A percentile compares a stretch with the other conserved stretches of the same genome.
These are phyloP conservation scores for Styela clava DNA, from an alignment of 23 tunicate species.

Conservation along the genomic window DNA sequence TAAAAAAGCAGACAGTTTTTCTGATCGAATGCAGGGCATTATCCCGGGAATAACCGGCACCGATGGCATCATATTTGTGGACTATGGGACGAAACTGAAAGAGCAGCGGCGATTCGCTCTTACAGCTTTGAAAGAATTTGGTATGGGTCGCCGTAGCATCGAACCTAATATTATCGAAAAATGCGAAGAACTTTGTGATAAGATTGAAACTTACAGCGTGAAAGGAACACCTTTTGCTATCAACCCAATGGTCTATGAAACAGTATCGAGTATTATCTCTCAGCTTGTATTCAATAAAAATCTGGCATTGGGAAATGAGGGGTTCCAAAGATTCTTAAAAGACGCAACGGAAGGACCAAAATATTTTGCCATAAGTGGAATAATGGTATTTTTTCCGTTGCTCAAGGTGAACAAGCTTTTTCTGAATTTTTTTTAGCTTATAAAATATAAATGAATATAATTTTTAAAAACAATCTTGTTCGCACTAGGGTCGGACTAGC, in stretches of 20 bases:
- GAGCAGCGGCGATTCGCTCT: slow-evolving; percentile 54
- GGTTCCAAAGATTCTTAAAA: not conserved
- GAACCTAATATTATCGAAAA: slow-evolving; percentile 31
- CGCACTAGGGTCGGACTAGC: too few relatives aligned
- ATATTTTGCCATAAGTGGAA: not conserved
- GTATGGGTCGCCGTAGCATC: slow-evolving; percentile 52
- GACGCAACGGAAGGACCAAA: slow-evolving; percentile 16
- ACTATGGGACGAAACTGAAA: slow-evolving; percentile 27
- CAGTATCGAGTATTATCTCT: slow-evolving; percentile 44
- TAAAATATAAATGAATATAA: not conserved
- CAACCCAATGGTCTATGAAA: slow-evolving; percentile 26
- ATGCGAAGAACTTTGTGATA: slow-evolving; percentile 34
- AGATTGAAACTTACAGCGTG: not conserved
- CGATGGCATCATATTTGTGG: slow-evolving; percentile 18
- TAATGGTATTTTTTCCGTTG: slow-evolving; percentile 34
- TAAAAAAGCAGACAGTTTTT: slow-evolving; percentile 29
- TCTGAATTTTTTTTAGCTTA: not conserved
- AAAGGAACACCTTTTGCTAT: slow-evolving; percentile 20
- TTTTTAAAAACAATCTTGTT: too few relatives aligned
- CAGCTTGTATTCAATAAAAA: slow-evolving; percentile 30
- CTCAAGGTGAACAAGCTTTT: not conserved
- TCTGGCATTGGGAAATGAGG: slow-evolving; percentile 21
- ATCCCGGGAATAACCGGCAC: slow-evolving; percentile 30
- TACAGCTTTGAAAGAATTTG: slow-evolving; percentile 40
- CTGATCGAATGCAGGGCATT: slow-evolving; percentile 27